Evolutionary conservation across 1,140 invertebrate genomes (phyloP).

Genomic region (Copidosoma floridanum): DNA sequence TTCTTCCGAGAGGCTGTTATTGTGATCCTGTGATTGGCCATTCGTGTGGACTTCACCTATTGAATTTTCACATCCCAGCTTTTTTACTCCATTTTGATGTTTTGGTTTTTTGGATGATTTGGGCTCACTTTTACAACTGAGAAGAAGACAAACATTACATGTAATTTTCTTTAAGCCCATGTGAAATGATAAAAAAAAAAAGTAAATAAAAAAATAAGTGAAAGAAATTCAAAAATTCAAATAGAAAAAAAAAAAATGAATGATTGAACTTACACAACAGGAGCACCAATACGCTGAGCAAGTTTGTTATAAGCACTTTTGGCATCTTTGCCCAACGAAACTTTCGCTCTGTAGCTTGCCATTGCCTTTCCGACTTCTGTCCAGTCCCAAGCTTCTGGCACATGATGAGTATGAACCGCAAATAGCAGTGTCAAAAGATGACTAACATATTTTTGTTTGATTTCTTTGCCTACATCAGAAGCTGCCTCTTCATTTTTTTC

Average conservation of each 20-base stretch:
- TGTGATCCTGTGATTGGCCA: too few species aligned
- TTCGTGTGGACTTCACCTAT: too few species aligned
- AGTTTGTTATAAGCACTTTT: slow-evolving; percentile 56
- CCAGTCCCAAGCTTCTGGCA: slow-evolving; percentile 53
- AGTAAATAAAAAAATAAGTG: too few species aligned
- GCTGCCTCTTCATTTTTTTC: slow-evolving; percentile 34
- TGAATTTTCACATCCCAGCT: too few species aligned
- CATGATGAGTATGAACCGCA: slow-evolving; percentile 43
- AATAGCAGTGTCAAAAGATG: slow-evolving; percentile 50
- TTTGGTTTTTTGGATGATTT: too few species aligned
- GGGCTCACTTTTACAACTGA: too few species aligned
- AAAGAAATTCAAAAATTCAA: background rate
- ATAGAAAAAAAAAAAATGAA: slow-evolving; percentile 3
- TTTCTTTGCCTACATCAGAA: slow-evolving; percentile 35
- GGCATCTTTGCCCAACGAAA: slow-evolving; percentile 48
- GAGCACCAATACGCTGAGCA: slow-evolving; percentile 44
- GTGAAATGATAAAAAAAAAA: too few species aligned
- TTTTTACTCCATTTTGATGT: too few species aligned
- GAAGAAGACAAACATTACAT: too few species aligned
- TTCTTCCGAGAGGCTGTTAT: too few species aligned
- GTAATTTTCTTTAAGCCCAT: too few species aligned
- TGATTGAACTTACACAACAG: slow-evolving; percentile 39
- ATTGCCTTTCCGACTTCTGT: slow-evolving; percentile 42
- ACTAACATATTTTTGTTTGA: slow-evolving; percentile 54
- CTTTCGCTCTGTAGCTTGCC: slow-evolving; percentile 40